Evolutionary conservation across 2,797 vertebrate species (phyloP).

Genomic region (Heliangelus exortis): DNA sequence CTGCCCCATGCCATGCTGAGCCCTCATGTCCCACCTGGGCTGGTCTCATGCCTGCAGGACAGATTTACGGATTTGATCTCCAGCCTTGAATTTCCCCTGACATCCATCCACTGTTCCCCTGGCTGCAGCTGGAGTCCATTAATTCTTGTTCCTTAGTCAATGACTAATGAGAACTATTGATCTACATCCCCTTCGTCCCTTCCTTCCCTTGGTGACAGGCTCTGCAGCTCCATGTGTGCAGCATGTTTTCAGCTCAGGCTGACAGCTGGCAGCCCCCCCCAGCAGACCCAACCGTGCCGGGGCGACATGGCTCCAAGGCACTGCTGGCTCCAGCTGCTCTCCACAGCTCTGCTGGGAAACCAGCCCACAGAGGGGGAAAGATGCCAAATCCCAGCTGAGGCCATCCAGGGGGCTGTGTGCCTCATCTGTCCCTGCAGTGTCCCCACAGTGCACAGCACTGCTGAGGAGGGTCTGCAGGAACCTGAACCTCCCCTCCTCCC

Average conservation of each 20-base stretch:
- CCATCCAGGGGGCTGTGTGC: too few species aligned
- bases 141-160: not conserved
- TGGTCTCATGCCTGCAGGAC: not conserved
- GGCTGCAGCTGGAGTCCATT: not conserved
- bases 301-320: not conserved
- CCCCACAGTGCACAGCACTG: not conserved
- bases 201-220: not conserved
- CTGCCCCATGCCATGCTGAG: accelerated
- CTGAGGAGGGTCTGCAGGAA: not conserved
- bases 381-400: not conserved
- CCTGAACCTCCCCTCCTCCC: too few species aligned
- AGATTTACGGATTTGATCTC: not conserved
- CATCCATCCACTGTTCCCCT: not conserved
- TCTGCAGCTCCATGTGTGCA: not conserved
- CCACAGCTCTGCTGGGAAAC: not conserved
- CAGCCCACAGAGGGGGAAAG: not conserved
- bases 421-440: not conserved
- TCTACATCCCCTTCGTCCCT: not conserved
- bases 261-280: not conserved
- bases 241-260: not conserved
- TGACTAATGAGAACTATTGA: not conserved
- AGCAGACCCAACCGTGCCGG: accelerated
- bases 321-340: not conserved
- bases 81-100: not conserved
- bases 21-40: not conserved